A percentile compares a stretch with the other conserved stretches of the same genome.
These are phyloP conservation scores for Drosophila paulistorum DNA, from an alignment of 1,140 invertebrate genomes.

Conservation along the genomic window DNA sequence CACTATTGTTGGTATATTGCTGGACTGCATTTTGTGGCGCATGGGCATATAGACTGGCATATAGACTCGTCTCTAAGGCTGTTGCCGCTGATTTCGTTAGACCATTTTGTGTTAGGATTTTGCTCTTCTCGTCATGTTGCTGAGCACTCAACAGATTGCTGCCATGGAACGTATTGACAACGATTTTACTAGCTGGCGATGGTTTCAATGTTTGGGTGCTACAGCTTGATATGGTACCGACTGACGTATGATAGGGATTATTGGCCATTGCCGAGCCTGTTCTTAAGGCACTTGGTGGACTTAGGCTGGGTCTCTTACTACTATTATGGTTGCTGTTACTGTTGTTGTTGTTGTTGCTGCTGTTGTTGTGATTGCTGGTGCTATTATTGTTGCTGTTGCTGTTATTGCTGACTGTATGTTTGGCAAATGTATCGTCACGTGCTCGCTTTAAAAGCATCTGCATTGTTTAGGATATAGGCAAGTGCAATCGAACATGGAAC, in stretches of 20 bases:
- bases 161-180: conserved; percentile 80
- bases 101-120: conserved; percentile 76
- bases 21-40: conserved; percentile 29
- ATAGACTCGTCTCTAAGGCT: conserved; percentile 74
- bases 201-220: conserved; percentile 57
- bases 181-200: conserved; percentile 64
- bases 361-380: conserved; percentile 19
- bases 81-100: conserved; percentile 75
- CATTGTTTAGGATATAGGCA: conserved; percentile 52
- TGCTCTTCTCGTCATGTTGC: conserved; percentile 69
- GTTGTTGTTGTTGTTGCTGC: conserved; percentile 27
- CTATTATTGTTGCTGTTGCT: conserved; percentile 25
- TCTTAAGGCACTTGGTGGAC: conserved; percentile 31
- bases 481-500: conserved; percentile 37
- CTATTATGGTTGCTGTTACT: conserved; percentile 23
- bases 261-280: conserved; percentile 5
- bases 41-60: conserved; percentile 69
- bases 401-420: conserved; percentile 29
- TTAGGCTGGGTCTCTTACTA: conserved; percentile 46
- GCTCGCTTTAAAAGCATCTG: conserved; percentile 82
- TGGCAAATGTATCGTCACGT: conserved; percentile 63
- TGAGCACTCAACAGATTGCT: conserved; percentile 73
- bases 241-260: conserved; percentile 16
- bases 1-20: conserved; percentile 18
- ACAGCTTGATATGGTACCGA: conserved; percentile 30